Evolutionary conservation across 1,140 invertebrate species (phyloP).

Genomic region (Zaprionus gabonicus): DNA sequence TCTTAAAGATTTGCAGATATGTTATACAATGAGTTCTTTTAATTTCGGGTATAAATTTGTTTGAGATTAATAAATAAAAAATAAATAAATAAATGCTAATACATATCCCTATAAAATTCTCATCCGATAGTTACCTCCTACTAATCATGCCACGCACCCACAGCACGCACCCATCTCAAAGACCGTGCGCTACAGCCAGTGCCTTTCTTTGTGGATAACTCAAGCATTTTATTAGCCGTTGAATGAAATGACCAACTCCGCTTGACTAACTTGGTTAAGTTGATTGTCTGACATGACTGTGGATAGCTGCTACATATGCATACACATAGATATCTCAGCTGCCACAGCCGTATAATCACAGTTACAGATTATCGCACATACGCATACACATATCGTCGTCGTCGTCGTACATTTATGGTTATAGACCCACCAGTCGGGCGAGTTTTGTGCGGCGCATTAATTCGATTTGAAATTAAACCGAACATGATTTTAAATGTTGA

Average conservation of each 20-base stretch:
- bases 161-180: not conserved
- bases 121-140: not conserved
- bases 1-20: no score
- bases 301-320: slow-evolving; percentile 54
- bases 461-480: slow-evolving; percentile 77
- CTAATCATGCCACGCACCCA: not conserved
- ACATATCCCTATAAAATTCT: not conserved
- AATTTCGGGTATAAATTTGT: no score
- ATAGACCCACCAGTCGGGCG: slow-evolving; percentile 40
- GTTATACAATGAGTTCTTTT: no score
- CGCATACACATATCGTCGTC: slow-evolving; percentile 12
- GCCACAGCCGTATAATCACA: slow-evolving; percentile 33
- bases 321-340: slow-evolving; percentile 8
- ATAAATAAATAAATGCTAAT: no score
- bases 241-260: slow-evolving; percentile 81
- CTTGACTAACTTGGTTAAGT: slow-evolving; percentile 82
- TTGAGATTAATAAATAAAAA: no score
- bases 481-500: slow-evolving; percentile 82
- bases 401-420: slow-evolving; percentile 35
- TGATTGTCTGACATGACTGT: slow-evolving; percentile 80
- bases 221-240: slow-evolving; percentile 82
- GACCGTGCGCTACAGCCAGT: slow-evolving; percentile 14
- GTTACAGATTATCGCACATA: slow-evolving; percentile 25
- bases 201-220: slow-evolving; percentile 73
- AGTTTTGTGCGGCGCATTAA: slow-evolving; percentile 66